A percentile compares a stretch with the other conserved stretches of the same genome.
Conservation (phyloP, 1,140 invertebrate species). For the Drosophila suzukii region DNA sequence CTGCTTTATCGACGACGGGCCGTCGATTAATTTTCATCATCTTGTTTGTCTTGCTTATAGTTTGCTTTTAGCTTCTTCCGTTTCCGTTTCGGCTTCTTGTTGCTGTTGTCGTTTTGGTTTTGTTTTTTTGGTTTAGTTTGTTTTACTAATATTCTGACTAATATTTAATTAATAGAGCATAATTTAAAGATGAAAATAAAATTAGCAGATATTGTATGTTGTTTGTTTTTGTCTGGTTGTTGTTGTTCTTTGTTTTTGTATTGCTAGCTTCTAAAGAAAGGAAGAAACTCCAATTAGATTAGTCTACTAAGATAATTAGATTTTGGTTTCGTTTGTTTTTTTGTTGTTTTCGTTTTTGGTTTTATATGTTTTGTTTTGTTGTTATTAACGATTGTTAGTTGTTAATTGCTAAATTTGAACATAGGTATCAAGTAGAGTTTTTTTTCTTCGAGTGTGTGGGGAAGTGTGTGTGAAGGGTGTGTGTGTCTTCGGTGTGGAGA, state of each 20-base stretch:
- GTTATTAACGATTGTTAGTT: conserved; percentile 76
- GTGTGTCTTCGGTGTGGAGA: conserved; percentile 49
- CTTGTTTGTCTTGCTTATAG: conserved; percentile 22
- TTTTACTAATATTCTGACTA: conserved; percentile 74
- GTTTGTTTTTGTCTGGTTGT: conserved; percentile 48
- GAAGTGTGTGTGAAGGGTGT: conserved; percentile 19
- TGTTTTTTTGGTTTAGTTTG: conserved; percentile 42
- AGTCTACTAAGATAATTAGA: conserved; percentile 78
- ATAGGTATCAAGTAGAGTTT: conserved; percentile 80
- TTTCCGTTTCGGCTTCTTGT: conserved; percentile 27
- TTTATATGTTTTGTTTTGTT: conserved; percentile 35
- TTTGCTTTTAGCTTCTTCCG: conserved; percentile 11
- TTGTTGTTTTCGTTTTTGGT: conserved; percentile 32
- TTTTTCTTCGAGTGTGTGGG: conserved; percentile 44
- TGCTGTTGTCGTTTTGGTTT: conserved; percentile 20
- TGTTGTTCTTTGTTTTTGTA: conserved; percentile 44
- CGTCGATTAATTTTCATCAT: conserved; percentile 17
- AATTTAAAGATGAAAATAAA: conserved; percentile 79
- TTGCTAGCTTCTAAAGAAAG: conserved; percentile 80
- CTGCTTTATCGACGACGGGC: conserved; percentile 42
- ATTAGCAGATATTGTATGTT: conserved; percentile 79
- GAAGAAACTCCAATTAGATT: conserved; percentile 83
- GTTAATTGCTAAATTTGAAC: conserved; percentile 80
- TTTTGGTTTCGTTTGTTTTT: conserved; percentile 53
- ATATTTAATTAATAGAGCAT: conserved; percentile 77